Conservation (phyloP, 2,888 invertebrate genomes). For the Philonicus albiceps region DNA sequence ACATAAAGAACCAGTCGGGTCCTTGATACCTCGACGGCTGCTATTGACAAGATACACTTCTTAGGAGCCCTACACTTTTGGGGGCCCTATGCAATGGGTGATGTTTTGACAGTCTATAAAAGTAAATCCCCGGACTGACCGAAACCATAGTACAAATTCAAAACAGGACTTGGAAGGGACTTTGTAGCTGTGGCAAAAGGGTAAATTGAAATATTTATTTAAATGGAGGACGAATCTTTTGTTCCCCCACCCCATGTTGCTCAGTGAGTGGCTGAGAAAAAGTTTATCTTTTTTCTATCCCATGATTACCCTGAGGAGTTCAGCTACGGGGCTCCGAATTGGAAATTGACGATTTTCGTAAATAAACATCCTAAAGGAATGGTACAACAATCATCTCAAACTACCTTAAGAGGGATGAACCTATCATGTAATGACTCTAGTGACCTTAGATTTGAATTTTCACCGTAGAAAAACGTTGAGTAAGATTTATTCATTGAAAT, state of each 20-base stretch:
- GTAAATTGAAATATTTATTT: conserved; percentile 21
- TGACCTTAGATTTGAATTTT: neutral
- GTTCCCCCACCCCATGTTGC: neutral
- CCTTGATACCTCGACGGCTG: neutral
- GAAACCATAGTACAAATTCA: neutral
- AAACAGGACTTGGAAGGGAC: conserved; percentile 7
- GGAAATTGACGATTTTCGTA: neutral
- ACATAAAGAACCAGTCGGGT: neutral
- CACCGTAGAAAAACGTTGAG: neutral
- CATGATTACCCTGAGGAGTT: neutral
- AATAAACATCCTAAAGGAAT: neutral
- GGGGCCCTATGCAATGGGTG: neutral
- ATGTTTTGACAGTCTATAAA: conserved; percentile 23
- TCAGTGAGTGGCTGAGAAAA: neutral
- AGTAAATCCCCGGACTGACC: conserved; percentile 13
- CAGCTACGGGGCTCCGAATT: neutral
- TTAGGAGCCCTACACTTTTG: neutral
- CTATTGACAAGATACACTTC: conserved; percentile 6
- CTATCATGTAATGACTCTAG: neutral
- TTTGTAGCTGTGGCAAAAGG: neutral
- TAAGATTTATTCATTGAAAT: neutral
- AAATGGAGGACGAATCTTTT: neutral
- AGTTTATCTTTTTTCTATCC: neutral
- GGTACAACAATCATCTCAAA: neutral
- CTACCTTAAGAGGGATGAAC: neutral